Base-by-base conservation (phyloP, 2,888 invertebrate species). In the Craniophora ligustri region DNA sequence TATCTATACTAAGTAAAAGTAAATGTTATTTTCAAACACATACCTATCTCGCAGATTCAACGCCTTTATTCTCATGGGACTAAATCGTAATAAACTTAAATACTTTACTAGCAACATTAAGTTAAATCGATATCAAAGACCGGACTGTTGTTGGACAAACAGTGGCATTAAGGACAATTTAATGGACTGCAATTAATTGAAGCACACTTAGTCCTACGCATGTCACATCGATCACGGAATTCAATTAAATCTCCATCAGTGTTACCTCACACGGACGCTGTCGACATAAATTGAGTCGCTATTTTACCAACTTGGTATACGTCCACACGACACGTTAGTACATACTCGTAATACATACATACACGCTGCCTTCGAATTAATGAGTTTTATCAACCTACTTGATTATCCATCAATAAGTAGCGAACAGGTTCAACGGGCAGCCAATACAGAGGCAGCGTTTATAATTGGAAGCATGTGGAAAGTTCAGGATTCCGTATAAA, bases 401-500 rank as follows among this genome's bases (percentile, higher is more conserved):
- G 11, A 19, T 48, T 18, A 41, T 48, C 53, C 48, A 48, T 45
- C 67, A 67, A 49, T 64, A 66, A 45, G 41, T 39, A 34, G 5
- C 38, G 36, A 60, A 64, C 67, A 45, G 48, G 67, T 54, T 66
- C 53, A 66, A 34, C 38, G 48, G 36, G 67, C 61, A 53, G 18
- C 62, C 64, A 67, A 54, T 48, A 30, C 41, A 67, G 31, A 49
- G 45, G 36, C 64, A 42, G 45, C 53, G 16, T 55, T 26, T 72
- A 57, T 72, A 73, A 69, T 72, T 73, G 73, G 58, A 51, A 47
- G 45, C 85, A 82, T 85, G 84, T 86, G 86, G 85, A 86, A 83
- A 87, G 82, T 85, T 76, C 71, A 72, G 75, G 77, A 80, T 76
- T 74, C 79, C 77, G 62, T 65, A 51, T 58, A 51, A 15, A 65